Evolutionary conservation across 2,888 invertebrate species (phyloP).

Genomic region (Xestia sexstrigata): DNA sequence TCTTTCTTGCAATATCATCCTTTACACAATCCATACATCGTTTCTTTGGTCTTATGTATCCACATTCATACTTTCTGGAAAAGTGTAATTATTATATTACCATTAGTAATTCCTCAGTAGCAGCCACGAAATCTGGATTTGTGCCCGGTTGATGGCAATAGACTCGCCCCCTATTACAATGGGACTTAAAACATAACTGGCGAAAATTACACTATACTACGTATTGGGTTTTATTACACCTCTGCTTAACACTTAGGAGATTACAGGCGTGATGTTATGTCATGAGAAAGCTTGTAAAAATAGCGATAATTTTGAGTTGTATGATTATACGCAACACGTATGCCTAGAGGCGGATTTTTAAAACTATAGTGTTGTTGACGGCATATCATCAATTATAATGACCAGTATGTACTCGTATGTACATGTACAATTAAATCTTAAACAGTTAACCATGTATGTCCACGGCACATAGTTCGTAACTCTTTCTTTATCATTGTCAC

Average conservation of each 20-base stretch:
- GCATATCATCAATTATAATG: constrained; percentile 17
- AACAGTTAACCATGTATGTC: not conserved
- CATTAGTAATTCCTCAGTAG: not conserved
- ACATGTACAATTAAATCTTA: constrained; percentile 22
- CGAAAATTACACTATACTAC: too few species aligned
- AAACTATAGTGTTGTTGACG: constrained; percentile 4
- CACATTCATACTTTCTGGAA: too few species aligned
- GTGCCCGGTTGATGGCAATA: not conserved
- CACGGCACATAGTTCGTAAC: not conserved
- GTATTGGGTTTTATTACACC: not conserved
- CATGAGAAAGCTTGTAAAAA: constrained; percentile 42
- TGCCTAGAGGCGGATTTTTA: constrained; percentile 35
- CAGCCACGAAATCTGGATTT: not conserved
- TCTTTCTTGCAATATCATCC: too few species aligned
- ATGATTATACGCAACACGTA: constrained; percentile 14
- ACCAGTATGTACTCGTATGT: not conserved
- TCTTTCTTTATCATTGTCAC: not conserved
- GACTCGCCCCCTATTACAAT: too few species aligned
- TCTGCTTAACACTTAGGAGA: not conserved
- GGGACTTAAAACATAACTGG: too few species aligned
- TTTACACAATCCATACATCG: too few species aligned
- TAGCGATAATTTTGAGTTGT: constrained; percentile 11
- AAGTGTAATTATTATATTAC: not conserved
- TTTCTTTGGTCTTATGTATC: too few species aligned
- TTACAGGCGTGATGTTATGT: not conserved